A percentile compares a stretch with the other conserved stretches of the same genome.
Evolutionary conservation across 2,888 invertebrate genomes (phyloP).

Genomic region (Vanessa cardui): DNA sequence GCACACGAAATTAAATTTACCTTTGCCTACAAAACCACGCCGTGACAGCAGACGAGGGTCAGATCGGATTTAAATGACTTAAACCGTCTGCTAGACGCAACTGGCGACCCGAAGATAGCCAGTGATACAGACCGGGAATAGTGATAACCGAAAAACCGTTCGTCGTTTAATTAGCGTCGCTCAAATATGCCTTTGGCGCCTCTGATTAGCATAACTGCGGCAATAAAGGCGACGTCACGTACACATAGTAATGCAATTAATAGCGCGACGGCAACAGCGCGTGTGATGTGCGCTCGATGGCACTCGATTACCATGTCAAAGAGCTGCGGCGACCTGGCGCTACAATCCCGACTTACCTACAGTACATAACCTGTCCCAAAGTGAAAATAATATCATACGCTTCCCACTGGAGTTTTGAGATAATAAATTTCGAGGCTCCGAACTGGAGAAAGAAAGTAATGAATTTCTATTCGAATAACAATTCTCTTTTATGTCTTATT

Average conservation of each 20-base stretch:
- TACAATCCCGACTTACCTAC: not conserved
- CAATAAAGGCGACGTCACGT: constrained; percentile 12
- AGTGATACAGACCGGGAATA: not conserved
- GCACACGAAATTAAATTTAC: constrained; percentile 8
- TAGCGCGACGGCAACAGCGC: constrained; percentile 9
- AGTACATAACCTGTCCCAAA: not conserved
- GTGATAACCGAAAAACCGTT: constrained; percentile 5
- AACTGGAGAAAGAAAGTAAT: too few species aligned
- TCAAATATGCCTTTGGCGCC: constrained; percentile 6
- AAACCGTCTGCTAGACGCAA: not conserved
- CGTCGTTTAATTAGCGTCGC: not conserved
- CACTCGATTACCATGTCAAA: constrained; percentile 27
- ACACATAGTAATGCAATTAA: constrained; percentile 18
- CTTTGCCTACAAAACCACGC: constrained; percentile 1
- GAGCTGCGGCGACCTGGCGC: constrained; percentile 6
- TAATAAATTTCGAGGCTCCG: not conserved
- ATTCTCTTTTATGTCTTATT: too few species aligned
- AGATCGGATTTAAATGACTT: not conserved
- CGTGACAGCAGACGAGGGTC: constrained; percentile 9
- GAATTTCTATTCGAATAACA: too few species aligned
- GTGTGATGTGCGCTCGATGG: constrained; percentile 17
- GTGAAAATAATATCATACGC: not conserved
- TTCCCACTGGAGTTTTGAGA: too few species aligned
- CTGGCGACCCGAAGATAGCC: not conserved
- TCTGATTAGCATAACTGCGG: constrained; percentile 6